Evolutionary conservation across 2,113 vertebrate genomes (phyloP).

Genomic region (Crocuta crocuta): DNA sequence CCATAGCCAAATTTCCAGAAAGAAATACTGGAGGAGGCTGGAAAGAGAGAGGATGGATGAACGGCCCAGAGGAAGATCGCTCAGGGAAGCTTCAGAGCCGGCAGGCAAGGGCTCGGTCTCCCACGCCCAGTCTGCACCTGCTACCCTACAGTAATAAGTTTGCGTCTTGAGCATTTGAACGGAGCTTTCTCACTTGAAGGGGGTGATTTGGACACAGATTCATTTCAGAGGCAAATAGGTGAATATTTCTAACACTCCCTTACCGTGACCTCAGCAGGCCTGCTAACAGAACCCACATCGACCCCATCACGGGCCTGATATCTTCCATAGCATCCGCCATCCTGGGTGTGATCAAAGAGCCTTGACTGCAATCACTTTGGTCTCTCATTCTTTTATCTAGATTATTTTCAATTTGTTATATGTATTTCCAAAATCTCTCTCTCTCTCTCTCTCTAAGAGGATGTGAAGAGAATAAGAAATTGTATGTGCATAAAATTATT

Average conservation of each 20-base stretch:
- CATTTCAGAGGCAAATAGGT: fast-evolving
- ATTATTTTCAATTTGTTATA: not conserved
- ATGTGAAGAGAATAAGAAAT: not conserved
- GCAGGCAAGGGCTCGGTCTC: fast-evolving
- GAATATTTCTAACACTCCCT: not conserved
- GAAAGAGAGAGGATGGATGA: not conserved
- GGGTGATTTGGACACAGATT: fast-evolving
- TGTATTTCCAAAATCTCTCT: not conserved
- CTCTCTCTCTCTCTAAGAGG: no score
- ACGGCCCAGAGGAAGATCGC: fast-evolving
- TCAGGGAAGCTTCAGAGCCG: not conserved
- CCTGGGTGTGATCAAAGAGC: fast-evolving
- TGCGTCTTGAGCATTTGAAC: not conserved
- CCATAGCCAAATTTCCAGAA: not conserved
- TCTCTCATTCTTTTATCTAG: fast-evolving
- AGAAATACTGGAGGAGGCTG: not conserved
- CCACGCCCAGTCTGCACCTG: fast-evolving
- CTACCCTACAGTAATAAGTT: no score
- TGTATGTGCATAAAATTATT: fast-evolving
- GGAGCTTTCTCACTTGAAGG: not conserved
- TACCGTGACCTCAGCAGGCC: not conserved
- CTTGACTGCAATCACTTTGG: fast-evolving
- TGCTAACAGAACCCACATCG: not conserved
- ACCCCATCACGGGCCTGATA: fast-evolving
- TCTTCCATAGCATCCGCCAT: fast-evolving